Evolutionary conservation across 23 tunicate genomes (phyloP).

Genomic region (Trididemnum clinides): DNA sequence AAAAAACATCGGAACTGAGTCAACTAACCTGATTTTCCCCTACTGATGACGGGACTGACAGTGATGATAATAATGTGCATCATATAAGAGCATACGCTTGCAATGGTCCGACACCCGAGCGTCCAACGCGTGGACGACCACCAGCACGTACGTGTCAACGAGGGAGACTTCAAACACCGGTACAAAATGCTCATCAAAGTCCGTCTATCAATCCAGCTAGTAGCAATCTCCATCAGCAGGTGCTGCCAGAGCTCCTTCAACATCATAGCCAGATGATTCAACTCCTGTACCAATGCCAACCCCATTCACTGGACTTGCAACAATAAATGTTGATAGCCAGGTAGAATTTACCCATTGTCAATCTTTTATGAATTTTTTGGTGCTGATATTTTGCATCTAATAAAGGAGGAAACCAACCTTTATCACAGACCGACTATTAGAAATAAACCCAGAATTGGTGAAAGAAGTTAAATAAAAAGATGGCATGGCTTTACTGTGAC

Average conservation of each 20-base stretch:
- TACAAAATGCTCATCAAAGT: no score
- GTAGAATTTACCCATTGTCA: neutral
- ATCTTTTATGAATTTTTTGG: neutral
- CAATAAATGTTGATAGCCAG: neutral
- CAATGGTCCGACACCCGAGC: no score
- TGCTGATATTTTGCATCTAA: neutral
- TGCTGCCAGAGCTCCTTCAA: neutral
- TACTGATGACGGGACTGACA: no score
- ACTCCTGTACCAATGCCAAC: neutral
- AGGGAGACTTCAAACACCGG: no score
- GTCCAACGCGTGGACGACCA: no score
- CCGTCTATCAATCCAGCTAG: no score
- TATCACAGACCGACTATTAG: neutral
- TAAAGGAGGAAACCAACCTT: neutral
- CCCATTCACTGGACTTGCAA: neutral
- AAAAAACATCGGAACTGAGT: no score
- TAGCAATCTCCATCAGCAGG: neutral
- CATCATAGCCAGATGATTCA: neutral
- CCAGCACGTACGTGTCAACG: no score
- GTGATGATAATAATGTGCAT: no score
- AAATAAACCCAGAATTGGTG: neutral
- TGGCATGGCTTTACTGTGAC: neutral
- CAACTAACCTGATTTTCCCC: no score
- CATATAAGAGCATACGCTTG: no score
- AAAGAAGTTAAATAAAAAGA: neutral